Conservation (phyloP, 2,888 invertebrate species). For the Acrobasis suavella region DNA sequence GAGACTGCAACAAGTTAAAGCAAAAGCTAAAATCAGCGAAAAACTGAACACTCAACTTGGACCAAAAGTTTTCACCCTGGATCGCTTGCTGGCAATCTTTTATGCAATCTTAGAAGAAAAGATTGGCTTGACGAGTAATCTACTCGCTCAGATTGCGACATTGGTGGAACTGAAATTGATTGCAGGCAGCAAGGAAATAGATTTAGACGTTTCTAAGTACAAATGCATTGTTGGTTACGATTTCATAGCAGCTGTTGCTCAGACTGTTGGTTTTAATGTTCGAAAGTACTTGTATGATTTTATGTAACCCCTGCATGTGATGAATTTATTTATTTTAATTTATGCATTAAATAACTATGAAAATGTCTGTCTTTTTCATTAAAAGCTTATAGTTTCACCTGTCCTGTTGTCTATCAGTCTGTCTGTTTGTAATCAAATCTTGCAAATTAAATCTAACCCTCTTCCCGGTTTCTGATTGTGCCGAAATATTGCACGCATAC, state of each 20-base stretch:
- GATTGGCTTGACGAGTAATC: slow-evolving; percentile 91
- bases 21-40: slow-evolving; percentile 81
- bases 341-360: slow-evolving; percentile 27
- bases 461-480: too few relatives aligned
- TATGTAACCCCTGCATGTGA: slow-evolving; percentile 46
- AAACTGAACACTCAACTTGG: slow-evolving; percentile 87
- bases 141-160: slow-evolving; percentile 93
- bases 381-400: too few relatives aligned
- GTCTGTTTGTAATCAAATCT: too few relatives aligned
- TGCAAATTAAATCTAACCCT: too few relatives aligned
- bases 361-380: neutral
- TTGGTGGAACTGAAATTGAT: slow-evolving; percentile 92
- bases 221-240: slow-evolving; percentile 93
- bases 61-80: slow-evolving; percentile 91
- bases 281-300: slow-evolving; percentile 90
- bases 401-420: too few relatives aligned
- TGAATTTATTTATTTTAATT: slow-evolving; percentile 28
- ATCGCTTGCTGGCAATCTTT: slow-evolving; percentile 93
- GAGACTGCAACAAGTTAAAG: slow-evolving; percentile 81
- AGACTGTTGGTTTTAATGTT: slow-evolving; percentile 88
- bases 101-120: slow-evolving; percentile 93
- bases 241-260: slow-evolving; percentile 89
- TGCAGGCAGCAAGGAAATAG: slow-evolving; percentile 86
- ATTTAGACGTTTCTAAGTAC: slow-evolving; percentile 91
- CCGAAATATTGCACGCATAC: too few relatives aligned